Percentiles rank a stretch among this genome's conserved stretches.
These are phyloP conservation scores for Albula glossodonta DNA, from an alignment of 2,113 vertebrate species.

Conservation along the genomic window DNA sequence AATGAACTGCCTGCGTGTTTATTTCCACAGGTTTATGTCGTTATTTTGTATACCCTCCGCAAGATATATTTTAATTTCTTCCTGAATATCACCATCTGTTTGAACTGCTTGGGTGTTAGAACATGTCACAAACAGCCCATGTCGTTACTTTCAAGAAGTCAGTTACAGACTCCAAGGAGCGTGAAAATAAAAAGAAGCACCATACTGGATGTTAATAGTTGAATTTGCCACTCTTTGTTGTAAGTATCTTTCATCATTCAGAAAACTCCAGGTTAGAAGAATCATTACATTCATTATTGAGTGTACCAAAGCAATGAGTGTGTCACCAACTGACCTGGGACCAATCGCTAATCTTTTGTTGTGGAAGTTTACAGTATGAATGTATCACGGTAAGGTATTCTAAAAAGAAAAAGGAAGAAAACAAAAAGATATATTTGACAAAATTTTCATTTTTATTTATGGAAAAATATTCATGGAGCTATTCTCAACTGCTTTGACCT, in stretches of 20 bases:
- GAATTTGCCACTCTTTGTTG: not conserved
- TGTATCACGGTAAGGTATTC: too few species aligned
- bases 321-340: too few species aligned
- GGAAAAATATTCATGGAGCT: too few species aligned
- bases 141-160: not conserved
- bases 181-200: not conserved
- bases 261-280: not conserved
- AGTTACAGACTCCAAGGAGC: not conserved
- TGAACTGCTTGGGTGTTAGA: not conserved
- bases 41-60: not conserved
- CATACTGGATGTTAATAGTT: not conserved
- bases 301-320: not conserved
- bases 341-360: too few species aligned
- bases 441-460: too few species aligned
- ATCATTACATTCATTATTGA: not conserved
- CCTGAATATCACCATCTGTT: not conserved
- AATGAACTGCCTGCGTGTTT: not conserved
- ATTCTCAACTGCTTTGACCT: too few species aligned
- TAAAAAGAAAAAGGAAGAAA: too few species aligned
- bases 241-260: not conserved
- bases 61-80: not conserved
- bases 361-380: too few species aligned
- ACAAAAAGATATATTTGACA: too few species aligned
- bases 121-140: not conserved
- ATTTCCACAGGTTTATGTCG: not conserved